These are phyloP conservation scores for Aspidiotus rigidus DNA, from an alignment of 2,888 invertebrate species.

Conservation along the genomic window DNA sequence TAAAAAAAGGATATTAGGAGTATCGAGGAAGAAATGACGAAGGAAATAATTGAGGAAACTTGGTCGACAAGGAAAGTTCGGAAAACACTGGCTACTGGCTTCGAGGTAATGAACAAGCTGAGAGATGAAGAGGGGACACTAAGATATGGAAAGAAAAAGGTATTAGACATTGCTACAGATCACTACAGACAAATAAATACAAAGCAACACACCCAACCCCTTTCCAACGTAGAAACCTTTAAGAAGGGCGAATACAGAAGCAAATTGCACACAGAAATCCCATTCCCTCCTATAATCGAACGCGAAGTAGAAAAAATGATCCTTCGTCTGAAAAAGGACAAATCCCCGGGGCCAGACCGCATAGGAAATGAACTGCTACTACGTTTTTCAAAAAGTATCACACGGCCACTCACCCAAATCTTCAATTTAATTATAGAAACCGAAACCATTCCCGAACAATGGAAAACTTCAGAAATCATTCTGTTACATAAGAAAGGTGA, in stretches of 20 bases:
- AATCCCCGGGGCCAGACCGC: constrained; percentile 1
- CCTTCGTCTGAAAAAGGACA: neutral
- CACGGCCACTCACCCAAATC: neutral
- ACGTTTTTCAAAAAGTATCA: neutral
- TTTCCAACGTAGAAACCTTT: no score
- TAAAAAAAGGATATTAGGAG: neutral
- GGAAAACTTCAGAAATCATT: no score
- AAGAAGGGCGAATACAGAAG: no score
- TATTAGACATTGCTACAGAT: no score
- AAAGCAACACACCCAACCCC: no score
- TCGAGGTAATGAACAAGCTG: neutral
- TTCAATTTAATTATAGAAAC: neutral
- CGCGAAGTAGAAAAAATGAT: neutral
- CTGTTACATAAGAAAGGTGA: neutral
- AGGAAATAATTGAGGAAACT: neutral
- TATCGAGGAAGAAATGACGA: neutral
- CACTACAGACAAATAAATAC: no score
- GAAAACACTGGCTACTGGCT: neutral
- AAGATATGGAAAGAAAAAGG: neutral
- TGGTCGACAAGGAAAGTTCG: neutral
- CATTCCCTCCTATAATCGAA: neutral
- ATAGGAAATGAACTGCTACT: neutral
- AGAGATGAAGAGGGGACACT: neutral
- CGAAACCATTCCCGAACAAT: neutral
- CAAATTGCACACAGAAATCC: no score